Percentiles rank a stretch among this genome's conserved stretches.
Evolutionary conservation across 2,888 invertebrate genomes (phyloP).

Genomic region (Conops quadrifasciatus): DNA sequence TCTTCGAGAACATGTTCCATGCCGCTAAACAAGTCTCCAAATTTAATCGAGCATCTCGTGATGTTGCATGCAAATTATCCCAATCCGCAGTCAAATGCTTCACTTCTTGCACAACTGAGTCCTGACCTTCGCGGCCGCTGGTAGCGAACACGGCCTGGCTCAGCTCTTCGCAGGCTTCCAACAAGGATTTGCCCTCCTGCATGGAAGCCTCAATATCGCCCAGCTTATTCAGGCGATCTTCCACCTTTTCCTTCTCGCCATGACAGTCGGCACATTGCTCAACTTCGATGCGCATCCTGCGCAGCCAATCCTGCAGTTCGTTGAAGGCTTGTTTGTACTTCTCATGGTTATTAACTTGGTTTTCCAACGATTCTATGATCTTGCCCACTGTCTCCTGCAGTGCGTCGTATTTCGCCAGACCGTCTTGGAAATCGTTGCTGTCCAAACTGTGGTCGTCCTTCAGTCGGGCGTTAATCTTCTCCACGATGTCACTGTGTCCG

Average conservation of each 20-base stretch:
- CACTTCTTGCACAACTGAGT: slow-evolving; percentile 81
- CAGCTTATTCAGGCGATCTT: slow-evolving; percentile 79
- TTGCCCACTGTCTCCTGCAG: slow-evolving; percentile 74
- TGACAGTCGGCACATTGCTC: slow-evolving; percentile 88
- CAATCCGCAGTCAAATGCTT: slow-evolving; percentile 82
- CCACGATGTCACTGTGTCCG: slow-evolving; percentile 80
- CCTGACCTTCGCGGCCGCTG: slow-evolving; percentile 85
- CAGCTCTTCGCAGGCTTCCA: slow-evolving; percentile 77
- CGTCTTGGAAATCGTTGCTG: slow-evolving; percentile 74
- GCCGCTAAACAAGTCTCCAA: slow-evolving; percentile 79
- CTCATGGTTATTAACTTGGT: slow-evolving; percentile 86
- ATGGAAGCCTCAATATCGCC: slow-evolving; percentile 74
- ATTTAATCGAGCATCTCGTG: slow-evolving; percentile 78
- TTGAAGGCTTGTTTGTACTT: slow-evolving; percentile 84
- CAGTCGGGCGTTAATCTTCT: slow-evolving; percentile 78
- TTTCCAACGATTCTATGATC: slow-evolving; percentile 78
- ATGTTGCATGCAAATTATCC: slow-evolving; percentile 80
- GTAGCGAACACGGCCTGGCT: slow-evolving; percentile 79
- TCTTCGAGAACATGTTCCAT: slow-evolving; percentile 83
- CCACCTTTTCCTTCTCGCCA: slow-evolving; percentile 82
- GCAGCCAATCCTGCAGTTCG: slow-evolving; percentile 85
- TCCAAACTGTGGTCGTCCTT: slow-evolving; percentile 75
- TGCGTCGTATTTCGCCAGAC: slow-evolving; percentile 76
- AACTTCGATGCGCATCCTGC: slow-evolving; percentile 80
- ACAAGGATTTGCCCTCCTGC: slow-evolving; percentile 76